Conservation (phyloP, 2,888 invertebrate species). For the Coelinius sp. region DNA sequence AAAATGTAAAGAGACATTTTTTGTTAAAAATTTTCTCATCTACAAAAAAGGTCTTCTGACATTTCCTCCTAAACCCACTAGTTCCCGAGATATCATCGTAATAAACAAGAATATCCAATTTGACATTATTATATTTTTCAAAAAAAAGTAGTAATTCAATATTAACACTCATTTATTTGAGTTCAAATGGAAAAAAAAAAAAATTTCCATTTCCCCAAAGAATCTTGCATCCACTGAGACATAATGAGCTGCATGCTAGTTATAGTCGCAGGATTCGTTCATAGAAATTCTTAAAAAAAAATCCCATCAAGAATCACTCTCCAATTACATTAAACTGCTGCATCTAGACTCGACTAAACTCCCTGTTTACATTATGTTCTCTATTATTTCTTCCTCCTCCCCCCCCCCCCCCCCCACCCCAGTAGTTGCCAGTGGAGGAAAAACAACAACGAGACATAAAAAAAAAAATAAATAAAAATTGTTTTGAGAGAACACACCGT, state of each 20-base stretch:
- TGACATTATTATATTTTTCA: no score
- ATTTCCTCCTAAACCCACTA: no score
- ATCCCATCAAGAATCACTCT: neutral
- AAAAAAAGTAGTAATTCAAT: no score
- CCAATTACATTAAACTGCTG: neutral
- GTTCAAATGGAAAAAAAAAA: no score
- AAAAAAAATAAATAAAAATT: slow-evolving; percentile 27
- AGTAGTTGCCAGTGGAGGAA: neutral
- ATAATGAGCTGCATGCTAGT: slow-evolving; percentile 17
- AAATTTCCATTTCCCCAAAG: no score
- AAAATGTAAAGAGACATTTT: no score
- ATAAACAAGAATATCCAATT: no score
- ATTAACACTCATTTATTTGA: no score
- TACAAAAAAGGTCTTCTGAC: no score
- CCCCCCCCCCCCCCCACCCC: no score
- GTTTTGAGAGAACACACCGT: slow-evolving; percentile 51
- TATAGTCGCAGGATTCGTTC: neutral
- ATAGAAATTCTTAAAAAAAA: neutral
- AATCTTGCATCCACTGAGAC: neutral
- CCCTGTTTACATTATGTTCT: neutral
- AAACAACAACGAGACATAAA: slow-evolving; percentile 6
- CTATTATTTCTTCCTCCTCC: neutral
- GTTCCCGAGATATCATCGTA: no score
- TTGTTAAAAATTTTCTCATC: no score
- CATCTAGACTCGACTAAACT: neutral